phyloP scores from a whole-genome alignment of 2,888 invertebrate genomes.

The Lasioglossum villosulum region DNA sequence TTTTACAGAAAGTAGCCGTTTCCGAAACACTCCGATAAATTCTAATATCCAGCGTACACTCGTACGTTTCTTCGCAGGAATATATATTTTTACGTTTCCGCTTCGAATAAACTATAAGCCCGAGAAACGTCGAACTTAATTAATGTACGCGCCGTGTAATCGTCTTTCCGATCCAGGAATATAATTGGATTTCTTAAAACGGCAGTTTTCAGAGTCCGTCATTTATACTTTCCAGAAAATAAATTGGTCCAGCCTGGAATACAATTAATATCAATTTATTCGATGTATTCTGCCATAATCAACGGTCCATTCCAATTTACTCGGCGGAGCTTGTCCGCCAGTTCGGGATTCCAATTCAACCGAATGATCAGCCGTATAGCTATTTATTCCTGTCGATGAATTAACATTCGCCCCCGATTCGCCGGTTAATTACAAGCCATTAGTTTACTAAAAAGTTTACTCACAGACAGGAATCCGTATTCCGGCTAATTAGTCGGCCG shows the following conservation, averaged over 20 bases:
- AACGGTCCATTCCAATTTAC: not conserved
- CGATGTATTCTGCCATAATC: not conserved
- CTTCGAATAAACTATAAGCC: not conserved
- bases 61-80: not conserved
- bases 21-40: not conserved
- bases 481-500: not conserved
- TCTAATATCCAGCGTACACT: not conserved
- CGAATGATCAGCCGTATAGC: not conserved
- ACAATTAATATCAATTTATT: slow-evolving; percentile 10
- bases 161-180: not conserved
- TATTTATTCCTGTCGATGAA: slow-evolving; percentile 6
- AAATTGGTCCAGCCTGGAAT: not conserved
- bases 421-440: slow-evolving; percentile 10
- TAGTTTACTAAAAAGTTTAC: slow-evolving; percentile 11
- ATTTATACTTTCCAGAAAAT: not conserved
- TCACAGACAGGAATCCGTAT: slow-evolving; percentile 10
- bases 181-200: not conserved
- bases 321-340: not conserved
- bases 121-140: not conserved
- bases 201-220: not conserved
- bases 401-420: slow-evolving; percentile 14
- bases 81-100: not conserved
- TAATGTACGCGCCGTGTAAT: not conserved
- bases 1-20: not conserved
- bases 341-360: not conserved